phyloP scores from a whole-genome alignment of 2,797 vertebrate species.

The Coregonus suidteri region DNA sequence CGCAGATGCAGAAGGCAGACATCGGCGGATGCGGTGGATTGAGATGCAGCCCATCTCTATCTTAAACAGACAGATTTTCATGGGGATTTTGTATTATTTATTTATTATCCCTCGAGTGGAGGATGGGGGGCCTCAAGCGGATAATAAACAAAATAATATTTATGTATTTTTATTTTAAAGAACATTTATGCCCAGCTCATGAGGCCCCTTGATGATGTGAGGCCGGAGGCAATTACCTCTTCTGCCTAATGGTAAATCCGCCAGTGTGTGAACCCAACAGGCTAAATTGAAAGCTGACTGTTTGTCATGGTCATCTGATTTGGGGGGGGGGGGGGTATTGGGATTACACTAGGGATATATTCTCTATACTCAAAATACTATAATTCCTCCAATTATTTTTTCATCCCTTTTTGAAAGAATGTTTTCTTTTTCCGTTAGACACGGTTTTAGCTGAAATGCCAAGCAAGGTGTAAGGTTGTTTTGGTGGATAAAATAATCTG shows the following conservation, averaged over 20 bases:
- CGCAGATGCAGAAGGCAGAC: too few relatives aligned
- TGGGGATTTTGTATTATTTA: too few relatives aligned
- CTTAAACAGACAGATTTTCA: too few relatives aligned
- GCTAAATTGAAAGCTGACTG: slow-evolving; percentile 31
- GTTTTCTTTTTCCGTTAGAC: slow-evolving; percentile 1
- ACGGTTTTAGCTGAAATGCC: slow-evolving; percentile 1
- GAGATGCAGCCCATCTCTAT: too few relatives aligned
- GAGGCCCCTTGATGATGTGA: background rate
- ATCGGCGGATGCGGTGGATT: too few relatives aligned
- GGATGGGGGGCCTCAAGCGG: too few relatives aligned
- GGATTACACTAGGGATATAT: slow-evolving; percentile 39
- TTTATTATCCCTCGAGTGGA: too few relatives aligned
- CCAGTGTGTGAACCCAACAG: slow-evolving; percentile 35
- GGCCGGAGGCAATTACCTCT: too few relatives aligned
- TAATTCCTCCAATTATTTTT: slow-evolving; percentile 53
- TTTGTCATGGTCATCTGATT: slow-evolving; percentile 62
- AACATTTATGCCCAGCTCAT: too few relatives aligned
- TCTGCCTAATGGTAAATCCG: too few relatives aligned
- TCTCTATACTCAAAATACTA: slow-evolving; percentile 49
- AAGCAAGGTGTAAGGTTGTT: slow-evolving; percentile 19
- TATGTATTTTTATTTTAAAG: too few relatives aligned
- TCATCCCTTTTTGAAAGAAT: slow-evolving; percentile 13
- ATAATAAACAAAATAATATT: too few relatives aligned
- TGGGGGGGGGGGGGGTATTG: slow-evolving; percentile 29
- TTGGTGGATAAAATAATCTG: slow-evolving; percentile 19